phyloP scores from a whole-genome alignment of 2,113 vertebrate genomes.

The Pelvicachromis taeniatus region DNA sequence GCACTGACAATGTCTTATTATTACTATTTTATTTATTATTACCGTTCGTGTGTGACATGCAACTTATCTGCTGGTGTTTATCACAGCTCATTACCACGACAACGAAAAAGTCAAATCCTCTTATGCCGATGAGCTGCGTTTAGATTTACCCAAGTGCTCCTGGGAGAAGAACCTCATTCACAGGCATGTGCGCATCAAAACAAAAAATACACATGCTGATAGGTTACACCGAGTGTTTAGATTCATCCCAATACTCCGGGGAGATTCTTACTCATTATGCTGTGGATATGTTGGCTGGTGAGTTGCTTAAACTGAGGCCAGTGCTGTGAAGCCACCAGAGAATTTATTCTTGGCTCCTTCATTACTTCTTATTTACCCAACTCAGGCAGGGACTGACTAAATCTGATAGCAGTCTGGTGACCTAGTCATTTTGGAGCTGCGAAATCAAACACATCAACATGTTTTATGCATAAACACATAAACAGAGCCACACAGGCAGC shows the following conservation, averaged over 20 bases:
- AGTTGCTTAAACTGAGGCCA: conserved; percentile 54
- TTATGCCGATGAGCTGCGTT: conserved; percentile 60
- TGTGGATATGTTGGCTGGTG: conserved; percentile 44
- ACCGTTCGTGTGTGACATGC: conserved; percentile 10
- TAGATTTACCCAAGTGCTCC: conserved; percentile 54
- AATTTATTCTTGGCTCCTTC: conserved; percentile 46
- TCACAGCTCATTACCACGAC: conserved; percentile 66
- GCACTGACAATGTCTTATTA: conserved; percentile 6
- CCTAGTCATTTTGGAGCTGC: conserved; percentile 38
- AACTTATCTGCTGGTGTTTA: conserved; percentile 60
- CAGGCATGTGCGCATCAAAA: neutral
- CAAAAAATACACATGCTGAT: conserved; percentile 29
- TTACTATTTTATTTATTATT: conserved; percentile 6
- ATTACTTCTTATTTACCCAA: conserved; percentile 48
- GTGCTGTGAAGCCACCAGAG: conserved; percentile 46
- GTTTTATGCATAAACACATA: conserved; percentile 54
- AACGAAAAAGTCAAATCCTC: conserved; percentile 67
- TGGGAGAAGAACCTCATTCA: conserved; percentile 44
- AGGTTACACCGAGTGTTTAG: conserved; percentile 48
- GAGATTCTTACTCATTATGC: conserved; percentile 60
- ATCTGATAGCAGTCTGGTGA: conserved; percentile 48
- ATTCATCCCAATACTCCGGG: conserved; percentile 52
- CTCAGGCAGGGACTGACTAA: conserved; percentile 34
- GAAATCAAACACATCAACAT: conserved; percentile 44
- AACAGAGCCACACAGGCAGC: neutral